A percentile compares a stretch with the other conserved stretches of the same genome.
These are phyloP conservation scores for Eriocheir sinensis DNA, from an alignment of 1,140 invertebrate genomes.

Conservation along the genomic window DNA sequence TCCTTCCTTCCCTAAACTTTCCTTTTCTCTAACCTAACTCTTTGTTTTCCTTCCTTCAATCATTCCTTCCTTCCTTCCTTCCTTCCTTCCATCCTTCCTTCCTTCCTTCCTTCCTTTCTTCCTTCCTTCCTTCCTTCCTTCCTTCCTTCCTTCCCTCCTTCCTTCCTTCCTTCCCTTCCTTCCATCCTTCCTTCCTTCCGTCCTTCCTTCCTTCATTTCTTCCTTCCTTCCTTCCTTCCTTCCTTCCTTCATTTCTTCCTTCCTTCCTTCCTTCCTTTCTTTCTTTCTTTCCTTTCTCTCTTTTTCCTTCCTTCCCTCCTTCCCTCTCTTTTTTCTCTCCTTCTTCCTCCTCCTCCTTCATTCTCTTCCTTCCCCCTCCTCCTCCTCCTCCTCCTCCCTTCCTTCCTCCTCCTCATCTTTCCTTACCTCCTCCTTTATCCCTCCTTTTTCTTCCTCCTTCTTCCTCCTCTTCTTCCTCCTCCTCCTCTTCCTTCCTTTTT, in stretches of 20 bases:
- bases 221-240: background rate
- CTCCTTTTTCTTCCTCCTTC: too few species aligned
- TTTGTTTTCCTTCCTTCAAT: background rate
- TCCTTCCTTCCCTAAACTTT: too few species aligned
- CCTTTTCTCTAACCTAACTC: background rate
- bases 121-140: background rate
- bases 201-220: background rate
- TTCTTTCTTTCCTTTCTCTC: slow-evolving; percentile 3
- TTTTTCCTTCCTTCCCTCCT: background rate
- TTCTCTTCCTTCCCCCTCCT: too few species aligned
- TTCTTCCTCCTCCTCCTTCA: background rate
- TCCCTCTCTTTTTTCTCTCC: slow-evolving; percentile 17
- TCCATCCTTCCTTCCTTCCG: background rate
- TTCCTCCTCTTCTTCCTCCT: background rate
- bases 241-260: background rate
- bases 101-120: slow-evolving; percentile 14
- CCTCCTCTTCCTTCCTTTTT: background rate
- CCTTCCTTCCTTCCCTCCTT: background rate
- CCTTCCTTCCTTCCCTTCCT: background rate
- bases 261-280: slow-evolving; percentile 23
- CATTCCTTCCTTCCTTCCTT: background rate
- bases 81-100: background rate
- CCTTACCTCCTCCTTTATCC: too few species aligned
- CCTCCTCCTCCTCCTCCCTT: background rate
- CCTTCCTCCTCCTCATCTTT: too few species aligned